Evolutionary conservation across 2,113 vertebrate genomes (phyloP).

Genomic region (Sinocyclocheilus grahami): DNA sequence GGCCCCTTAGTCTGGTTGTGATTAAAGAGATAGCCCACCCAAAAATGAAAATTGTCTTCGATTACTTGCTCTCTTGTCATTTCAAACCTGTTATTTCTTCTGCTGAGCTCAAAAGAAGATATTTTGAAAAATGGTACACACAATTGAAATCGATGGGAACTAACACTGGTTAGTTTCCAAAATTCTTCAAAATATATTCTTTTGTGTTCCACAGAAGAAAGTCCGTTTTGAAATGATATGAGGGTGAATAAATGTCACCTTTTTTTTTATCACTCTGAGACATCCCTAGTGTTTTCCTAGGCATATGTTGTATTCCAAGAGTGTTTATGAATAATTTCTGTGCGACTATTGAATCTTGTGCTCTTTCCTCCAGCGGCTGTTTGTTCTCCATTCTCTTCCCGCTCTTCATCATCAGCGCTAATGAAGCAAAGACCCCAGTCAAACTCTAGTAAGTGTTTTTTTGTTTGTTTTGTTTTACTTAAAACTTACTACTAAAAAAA

Average conservation of each 20-base stretch:
- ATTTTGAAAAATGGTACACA: neutral
- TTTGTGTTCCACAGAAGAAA: neutral
- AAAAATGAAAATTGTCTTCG: no score
- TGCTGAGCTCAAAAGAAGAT: neutral
- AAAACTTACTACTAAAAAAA: neutral
- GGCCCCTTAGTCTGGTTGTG: no score
- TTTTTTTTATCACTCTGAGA: no score
- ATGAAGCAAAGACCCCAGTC: constrained; percentile 92
- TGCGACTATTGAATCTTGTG: neutral
- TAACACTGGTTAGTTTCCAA: no score
- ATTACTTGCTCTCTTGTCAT: no score
- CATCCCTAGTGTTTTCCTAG: neutral
- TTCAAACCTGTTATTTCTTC: neutral
- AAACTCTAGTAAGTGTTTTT: constrained; percentile 89
- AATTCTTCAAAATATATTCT: no score
- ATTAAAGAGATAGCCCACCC: no score
- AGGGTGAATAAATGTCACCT: neutral
- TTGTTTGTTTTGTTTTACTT: neutral
- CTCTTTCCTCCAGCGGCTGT: constrained; percentile 82
- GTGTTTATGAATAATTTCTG: neutral
- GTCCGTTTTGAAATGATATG: neutral
- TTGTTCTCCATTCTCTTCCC: constrained; percentile 98
- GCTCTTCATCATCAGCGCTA: constrained; percentile 98
- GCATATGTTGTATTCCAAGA: neutral
- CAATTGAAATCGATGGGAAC: no score